phyloP scores from a whole-genome alignment of 1,140 invertebrate genomes.

The Heliothis subflexa region DNA sequence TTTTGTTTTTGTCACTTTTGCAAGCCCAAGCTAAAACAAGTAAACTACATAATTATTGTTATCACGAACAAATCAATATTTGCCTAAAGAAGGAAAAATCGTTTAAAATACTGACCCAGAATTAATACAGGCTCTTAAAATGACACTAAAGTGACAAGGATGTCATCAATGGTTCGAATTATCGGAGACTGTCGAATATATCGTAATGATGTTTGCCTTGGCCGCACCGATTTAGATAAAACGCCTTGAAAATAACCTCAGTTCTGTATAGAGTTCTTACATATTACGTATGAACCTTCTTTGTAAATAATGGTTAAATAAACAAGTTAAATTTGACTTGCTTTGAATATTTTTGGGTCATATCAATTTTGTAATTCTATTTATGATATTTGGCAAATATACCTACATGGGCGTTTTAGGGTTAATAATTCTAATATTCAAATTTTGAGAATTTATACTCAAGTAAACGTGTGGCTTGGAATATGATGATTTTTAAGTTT shows the following conservation, averaged over 20 bases:
- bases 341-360: no score
- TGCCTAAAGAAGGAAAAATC: not conserved
- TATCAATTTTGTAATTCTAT: not conserved
- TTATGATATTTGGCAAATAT: not conserved
- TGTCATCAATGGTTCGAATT: not conserved
- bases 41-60: not conserved
- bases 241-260: slow-evolving; percentile 44
- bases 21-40: no score
- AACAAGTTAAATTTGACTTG: not conserved
- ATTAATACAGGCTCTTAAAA: not conserved
- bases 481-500: no score
- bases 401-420: no score
- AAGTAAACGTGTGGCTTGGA: no score
- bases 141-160: slow-evolving; percentile 35
- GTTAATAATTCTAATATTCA: no score
- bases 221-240: slow-evolving; percentile 31
- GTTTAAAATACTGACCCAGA: not conserved
- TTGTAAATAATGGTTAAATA: slow-evolving; percentile 4
- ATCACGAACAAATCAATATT: not conserved
- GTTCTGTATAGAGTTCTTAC: slow-evolving; percentile 1
- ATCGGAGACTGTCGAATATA: slow-evolving; percentile 29
- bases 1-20: no score
- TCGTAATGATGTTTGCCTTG: slow-evolving; percentile 49
- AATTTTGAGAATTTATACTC: no score
- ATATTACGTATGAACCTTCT: not conserved